Conservation (phyloP, 2,888 invertebrate species). For the Apodemia arnacis region DNA sequence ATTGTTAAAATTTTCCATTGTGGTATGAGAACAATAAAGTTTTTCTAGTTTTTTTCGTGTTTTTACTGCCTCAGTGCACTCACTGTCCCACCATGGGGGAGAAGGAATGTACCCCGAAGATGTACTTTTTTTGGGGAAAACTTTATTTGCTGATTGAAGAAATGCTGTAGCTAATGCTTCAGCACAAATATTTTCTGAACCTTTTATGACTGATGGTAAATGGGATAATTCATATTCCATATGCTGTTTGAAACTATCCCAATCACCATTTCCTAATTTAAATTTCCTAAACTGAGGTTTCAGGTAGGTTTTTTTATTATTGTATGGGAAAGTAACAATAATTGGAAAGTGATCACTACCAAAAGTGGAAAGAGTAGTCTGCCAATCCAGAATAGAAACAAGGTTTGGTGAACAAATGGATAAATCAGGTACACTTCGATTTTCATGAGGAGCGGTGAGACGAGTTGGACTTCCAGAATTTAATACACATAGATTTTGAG, state of each 20-base stretch:
- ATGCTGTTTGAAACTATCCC: background rate
- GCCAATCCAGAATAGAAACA: background rate
- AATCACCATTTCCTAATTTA: background rate
- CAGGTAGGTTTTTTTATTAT: background rate
- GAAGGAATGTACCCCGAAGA: background rate
- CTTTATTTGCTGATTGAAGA: background rate
- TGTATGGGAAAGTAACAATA: background rate
- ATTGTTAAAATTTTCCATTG: constrained; percentile 2
- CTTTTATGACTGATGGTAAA: background rate
- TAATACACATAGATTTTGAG: background rate
- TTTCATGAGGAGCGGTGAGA: constrained; percentile 16
- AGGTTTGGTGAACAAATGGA: constrained; percentile 17
- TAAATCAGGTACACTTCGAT: constrained; percentile 26
- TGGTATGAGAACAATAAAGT: background rate
- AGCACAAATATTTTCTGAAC: constrained; percentile 3
- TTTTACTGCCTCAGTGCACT: background rate
- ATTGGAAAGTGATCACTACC: background rate
- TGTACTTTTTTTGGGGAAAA: background rate
- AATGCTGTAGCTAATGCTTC: background rate
- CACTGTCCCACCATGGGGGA: background rate
- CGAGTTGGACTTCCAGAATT: constrained; percentile 85
- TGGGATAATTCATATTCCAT: background rate
- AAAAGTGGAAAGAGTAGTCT: background rate
- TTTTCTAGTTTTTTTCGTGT: background rate
- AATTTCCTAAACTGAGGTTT: background rate